phyloP scores from a whole-genome alignment of 2,797 vertebrate species.

The Valencia hispanica region DNA sequence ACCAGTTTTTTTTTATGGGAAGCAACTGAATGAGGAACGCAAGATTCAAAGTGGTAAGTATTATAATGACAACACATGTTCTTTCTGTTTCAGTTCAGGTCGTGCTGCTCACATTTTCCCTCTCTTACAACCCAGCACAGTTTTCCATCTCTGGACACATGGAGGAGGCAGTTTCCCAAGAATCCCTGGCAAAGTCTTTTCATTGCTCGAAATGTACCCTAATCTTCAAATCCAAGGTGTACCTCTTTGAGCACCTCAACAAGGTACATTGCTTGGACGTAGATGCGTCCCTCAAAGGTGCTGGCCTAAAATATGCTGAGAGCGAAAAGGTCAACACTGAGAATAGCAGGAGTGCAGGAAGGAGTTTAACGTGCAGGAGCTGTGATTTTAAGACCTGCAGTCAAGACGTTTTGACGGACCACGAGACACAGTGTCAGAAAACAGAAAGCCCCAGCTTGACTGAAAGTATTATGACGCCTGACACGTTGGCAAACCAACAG shows the following conservation, averaged over 20 bases:
- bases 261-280: constrained; percentile 81
- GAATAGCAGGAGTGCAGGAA: constrained; percentile 75
- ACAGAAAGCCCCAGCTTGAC: constrained; percentile 56
- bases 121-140: constrained; percentile 64
- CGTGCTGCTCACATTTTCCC: neutral
- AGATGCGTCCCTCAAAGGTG: constrained; percentile 69
- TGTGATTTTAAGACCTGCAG: constrained; percentile 85
- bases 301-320: constrained; percentile 70
- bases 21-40: constrained; percentile 14
- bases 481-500: constrained; percentile 75
- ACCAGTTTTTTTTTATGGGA: neutral
- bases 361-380: constrained; percentile 81
- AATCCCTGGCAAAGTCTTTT: constrained; percentile 79
- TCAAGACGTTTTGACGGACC: constrained; percentile 78
- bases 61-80: neutral
- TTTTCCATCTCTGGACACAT: constrained; percentile 74
- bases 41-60: constrained; percentile 64
- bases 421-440: constrained; percentile 83
- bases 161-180: constrained; percentile 76
- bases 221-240: constrained; percentile 88
- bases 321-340: constrained; percentile 68
- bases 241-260: constrained; percentile 88
- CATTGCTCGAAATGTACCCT: constrained; percentile 87
- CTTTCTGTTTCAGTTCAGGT: neutral
- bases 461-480: constrained; percentile 70